Conservation (phyloP, 2,113 vertebrate genomes). For the Sylvia atricapilla region DNA sequence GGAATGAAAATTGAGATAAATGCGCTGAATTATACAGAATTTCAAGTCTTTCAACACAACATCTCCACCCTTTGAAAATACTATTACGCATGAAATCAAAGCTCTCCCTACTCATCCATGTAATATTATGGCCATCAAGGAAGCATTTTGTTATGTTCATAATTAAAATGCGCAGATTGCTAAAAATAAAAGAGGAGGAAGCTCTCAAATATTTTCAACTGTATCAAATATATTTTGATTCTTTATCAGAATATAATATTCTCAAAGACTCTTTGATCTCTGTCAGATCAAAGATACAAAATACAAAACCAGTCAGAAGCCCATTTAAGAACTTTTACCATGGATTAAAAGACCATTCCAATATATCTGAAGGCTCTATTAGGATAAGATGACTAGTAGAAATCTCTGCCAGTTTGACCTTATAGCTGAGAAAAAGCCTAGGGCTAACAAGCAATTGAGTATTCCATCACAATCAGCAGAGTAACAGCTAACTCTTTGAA, state of each 20-base stretch:
- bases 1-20: background rate
- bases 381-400: background rate
- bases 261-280: background rate
- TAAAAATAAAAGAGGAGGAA: background rate
- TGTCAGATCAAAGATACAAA: background rate
- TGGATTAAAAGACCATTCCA: background rate
- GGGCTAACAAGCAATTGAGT: background rate
- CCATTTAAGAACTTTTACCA: background rate
- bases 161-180: background rate
- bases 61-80: background rate
- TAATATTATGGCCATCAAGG: background rate
- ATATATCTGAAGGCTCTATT: background rate
- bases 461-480: background rate
- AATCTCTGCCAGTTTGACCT: background rate
- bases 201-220: background rate
- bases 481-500: background rate
- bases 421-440: background rate
- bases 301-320: background rate
- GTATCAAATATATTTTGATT: background rate
- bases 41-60: background rate
- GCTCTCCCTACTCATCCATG: background rate
- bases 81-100: background rate
- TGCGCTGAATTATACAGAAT: background rate
- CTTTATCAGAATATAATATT: background rate
- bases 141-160: background rate